Evolutionary conservation across 30 jellyfish, hydroid and myxozoan genomes (phyloP), one percentile per base, ranked within the genome.

Genomic region (Hydractinia echinata): DNA sequence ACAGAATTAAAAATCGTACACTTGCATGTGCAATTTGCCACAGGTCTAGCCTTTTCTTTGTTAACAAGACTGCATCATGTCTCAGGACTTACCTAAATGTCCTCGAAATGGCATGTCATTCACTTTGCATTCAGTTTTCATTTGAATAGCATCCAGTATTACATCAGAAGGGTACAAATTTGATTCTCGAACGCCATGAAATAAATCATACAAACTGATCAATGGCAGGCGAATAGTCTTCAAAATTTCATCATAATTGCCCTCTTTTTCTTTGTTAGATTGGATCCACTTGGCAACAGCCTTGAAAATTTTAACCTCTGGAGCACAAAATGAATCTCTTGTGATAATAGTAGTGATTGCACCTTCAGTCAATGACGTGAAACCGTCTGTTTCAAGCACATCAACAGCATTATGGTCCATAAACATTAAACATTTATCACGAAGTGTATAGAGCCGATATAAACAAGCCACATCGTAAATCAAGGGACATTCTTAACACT

Each of bases 361-460:
- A 16, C 68, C 48, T 82, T 67, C 82, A 39, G 96, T 76, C 72
- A 92, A 53, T 51, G 86, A 55, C 55, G 87, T 55, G 72, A 92
- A 92, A n/a, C 87, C 89, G 9, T 86, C 98, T 3, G 89, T 54
- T 5, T 62, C 76, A 9, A 92, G 72, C 15, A 87, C 76, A n/a
- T 92, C 96, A 9, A 84, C 61, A 6, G 98, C 98, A 71, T 92
- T 87, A 76, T 92, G 98, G 66, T 92, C 98, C 89, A 92, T 83
- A 89, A 74, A 92, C 48, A 79, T 55, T 53, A 54, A 18, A 74
- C 98, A 92, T 19, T 86, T 84, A 20, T 64, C 55, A 30, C 67
- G 89, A 51, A 92, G 67, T 66, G 81, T 89, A n/a, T 48, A 30
- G 18, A 85, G 62, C 10, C 55, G 81, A 61, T 87, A 81, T 30